Conservation (phyloP, 92 coral and sea anemone genomes). For the Palythoa grandiflora region DNA sequence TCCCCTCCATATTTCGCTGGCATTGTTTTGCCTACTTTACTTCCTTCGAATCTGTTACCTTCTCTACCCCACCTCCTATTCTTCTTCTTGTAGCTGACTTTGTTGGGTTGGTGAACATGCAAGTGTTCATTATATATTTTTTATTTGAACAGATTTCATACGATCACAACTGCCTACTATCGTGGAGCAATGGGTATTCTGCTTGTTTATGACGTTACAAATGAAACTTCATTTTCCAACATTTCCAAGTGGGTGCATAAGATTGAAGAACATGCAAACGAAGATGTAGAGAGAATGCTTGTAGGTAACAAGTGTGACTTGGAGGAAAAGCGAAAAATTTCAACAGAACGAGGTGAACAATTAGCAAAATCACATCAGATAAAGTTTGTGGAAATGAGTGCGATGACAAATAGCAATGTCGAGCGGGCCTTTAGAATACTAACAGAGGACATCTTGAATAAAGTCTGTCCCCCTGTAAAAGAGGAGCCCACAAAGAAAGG, state of each 20-base stretch:
- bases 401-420: slow-evolving; percentile 83
- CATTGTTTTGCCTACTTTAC: background rate
- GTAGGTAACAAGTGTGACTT: slow-evolving; percentile 95
- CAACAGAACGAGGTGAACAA: slow-evolving; percentile 86
- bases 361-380: slow-evolving; percentile 78
- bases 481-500: slow-evolving; percentile 82
- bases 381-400: slow-evolving; percentile 89
- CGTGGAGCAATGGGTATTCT: slow-evolving; percentile 99
- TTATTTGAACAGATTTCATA: slow-evolving; percentile 77
- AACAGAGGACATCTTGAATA: slow-evolving; percentile 89
- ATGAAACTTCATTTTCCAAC: slow-evolving; percentile 86
- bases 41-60: background rate
- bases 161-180: slow-evolving; percentile 98
- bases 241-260: slow-evolving; percentile 95
- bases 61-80: background rate
- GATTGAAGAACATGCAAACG: slow-evolving; percentile 97
- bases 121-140: background rate
- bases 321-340: slow-evolving; percentile 71
- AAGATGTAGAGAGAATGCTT: slow-evolving; percentile 93
- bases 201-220: slow-evolving; percentile 96
- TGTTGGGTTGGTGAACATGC: background rate
- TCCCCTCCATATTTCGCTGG: background rate
- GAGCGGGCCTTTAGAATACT: slow-evolving; percentile 85
- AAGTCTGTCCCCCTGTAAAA: slow-evolving; percentile 93
- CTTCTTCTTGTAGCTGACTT: background rate